Conservation (phyloP, 2,113 vertebrate genomes). For the Oncorhynchus tshawytscha region DNA sequence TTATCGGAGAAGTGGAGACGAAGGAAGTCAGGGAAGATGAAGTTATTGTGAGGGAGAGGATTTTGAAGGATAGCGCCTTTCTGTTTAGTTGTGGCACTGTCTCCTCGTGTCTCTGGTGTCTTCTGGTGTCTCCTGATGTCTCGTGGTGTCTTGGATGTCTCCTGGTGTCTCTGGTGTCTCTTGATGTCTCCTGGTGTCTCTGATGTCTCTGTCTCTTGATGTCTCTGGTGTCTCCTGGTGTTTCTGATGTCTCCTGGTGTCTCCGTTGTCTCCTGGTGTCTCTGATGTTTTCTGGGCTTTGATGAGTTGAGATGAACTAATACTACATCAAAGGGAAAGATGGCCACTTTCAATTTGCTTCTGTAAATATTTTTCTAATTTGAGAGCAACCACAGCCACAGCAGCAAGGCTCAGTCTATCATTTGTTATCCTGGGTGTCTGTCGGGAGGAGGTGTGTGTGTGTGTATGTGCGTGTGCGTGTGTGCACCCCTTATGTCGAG, state of each 20-base stretch:
- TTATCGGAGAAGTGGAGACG: not conserved
- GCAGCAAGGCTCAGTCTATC: slow-evolving; percentile 12
- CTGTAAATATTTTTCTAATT: slow-evolving; percentile 35
- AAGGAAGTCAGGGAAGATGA: not conserved
- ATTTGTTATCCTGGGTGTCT: slow-evolving; percentile 19
- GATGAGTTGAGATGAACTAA: slow-evolving; percentile 22
- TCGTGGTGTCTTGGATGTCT: too few relatives aligned
- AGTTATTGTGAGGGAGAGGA: slow-evolving; percentile 6
- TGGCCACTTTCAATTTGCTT: slow-evolving; percentile 28
- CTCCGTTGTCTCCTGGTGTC: too few relatives aligned
- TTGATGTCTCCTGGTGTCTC: too few relatives aligned
- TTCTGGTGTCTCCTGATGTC: too few relatives aligned
- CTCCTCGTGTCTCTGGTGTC: not conserved
- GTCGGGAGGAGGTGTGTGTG: slow-evolving; percentile 3
- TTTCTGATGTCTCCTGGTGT: too few relatives aligned
- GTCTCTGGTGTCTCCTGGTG: too few relatives aligned
- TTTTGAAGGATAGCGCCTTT: not conserved
- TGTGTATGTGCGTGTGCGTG: not conserved
- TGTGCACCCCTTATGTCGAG: not conserved
- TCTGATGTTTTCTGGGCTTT: slow-evolving; percentile 7
- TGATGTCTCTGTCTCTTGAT: too few relatives aligned
- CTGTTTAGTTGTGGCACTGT: not conserved
- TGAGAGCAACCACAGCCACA: slow-evolving; percentile 10
- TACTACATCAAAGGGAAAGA: slow-evolving; percentile 37
- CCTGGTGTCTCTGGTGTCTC: too few relatives aligned